Evolutionary conservation across 53 echinoderm and acorn worm genomes (phyloP), one percentile per base, ranked within the genome.

Genomic region (Echinometra lucunter): DNA sequence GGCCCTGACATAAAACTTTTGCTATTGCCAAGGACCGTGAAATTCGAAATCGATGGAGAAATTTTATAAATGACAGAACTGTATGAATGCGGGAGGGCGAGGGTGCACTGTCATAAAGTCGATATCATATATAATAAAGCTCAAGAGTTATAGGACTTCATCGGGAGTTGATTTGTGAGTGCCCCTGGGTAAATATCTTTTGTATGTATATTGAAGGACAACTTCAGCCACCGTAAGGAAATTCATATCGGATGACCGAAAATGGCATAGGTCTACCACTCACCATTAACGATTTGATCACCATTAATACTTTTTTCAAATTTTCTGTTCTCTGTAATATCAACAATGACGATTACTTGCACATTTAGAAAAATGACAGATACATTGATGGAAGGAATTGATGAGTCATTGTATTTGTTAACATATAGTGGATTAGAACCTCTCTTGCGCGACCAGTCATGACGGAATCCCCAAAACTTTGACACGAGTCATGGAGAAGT

Each of bases 391-490:
- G 32, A 69, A 69, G 69, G 69, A 32, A 69, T 69, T 69, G 34
- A 69, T 69, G 69, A 69, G 69, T 69, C 78, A 78, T 40, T 78
- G 78, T 78, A 78, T 78, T 42, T 78, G 19, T 78, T 78, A 1
- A 40, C 78, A 78, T 78, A n/a, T 42, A 78, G 42, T 21, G 13
- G 42, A 42, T 18, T 40, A 18, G 19, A 78, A 7, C 17, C 78
- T 78, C 17, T 2, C 38, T 40, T 35, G 78, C 18, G 21, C 1
- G 38, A 40, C 38, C 40, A 78, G 78, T 78, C 78, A 78, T 40
- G 42, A 78, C 15, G 78, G 78, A 42, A 78, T 40, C 78, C 78
- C 78, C 78, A 21, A 78, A 78, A 78, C 75, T 75, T 75, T 38
- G 75, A 40, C 42, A 78, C 35, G 38, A 78, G 78, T 78, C 78